Conservation (phyloP, 2,113 vertebrate genomes). For the Dromiciops gliroides region DNA sequence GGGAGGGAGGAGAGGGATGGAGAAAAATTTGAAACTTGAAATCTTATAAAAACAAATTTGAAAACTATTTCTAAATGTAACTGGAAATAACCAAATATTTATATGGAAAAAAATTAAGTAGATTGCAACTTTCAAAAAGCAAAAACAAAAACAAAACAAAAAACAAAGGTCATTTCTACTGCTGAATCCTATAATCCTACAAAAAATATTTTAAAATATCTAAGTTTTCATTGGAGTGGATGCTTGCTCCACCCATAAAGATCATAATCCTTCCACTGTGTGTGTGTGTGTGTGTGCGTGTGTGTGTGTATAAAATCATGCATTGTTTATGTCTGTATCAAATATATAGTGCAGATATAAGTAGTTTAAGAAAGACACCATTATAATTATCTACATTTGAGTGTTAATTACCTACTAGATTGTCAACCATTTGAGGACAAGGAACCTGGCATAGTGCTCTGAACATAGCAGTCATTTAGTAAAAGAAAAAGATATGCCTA, state of each 20-base stretch:
- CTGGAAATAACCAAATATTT: no score
- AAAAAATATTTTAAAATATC: background rate
- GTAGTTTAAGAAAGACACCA: background rate
- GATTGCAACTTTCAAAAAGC: no score
- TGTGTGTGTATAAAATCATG: background rate
- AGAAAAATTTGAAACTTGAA: no score
- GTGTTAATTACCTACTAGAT: background rate
- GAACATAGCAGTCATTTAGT: background rate
- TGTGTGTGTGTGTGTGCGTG: background rate
- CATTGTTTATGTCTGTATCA: background rate
- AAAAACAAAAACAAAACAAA: no score
- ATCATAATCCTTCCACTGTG: background rate
- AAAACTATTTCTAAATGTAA: no score
- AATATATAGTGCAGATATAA: background rate
- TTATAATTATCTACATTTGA: background rate
- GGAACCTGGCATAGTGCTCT: background rate
- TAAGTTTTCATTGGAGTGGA: background rate
- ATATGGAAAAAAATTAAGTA: no score
- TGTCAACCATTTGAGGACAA: background rate
- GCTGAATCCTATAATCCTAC: background rate
- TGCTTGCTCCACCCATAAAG: background rate
- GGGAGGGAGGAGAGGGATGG: no score
- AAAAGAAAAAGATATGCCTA: background rate
- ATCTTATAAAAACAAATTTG: no score
- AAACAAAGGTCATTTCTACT: background rate